phyloP scores from a whole-genome alignment of 2,797 vertebrate species.

The Phataginus tetradactyla region DNA sequence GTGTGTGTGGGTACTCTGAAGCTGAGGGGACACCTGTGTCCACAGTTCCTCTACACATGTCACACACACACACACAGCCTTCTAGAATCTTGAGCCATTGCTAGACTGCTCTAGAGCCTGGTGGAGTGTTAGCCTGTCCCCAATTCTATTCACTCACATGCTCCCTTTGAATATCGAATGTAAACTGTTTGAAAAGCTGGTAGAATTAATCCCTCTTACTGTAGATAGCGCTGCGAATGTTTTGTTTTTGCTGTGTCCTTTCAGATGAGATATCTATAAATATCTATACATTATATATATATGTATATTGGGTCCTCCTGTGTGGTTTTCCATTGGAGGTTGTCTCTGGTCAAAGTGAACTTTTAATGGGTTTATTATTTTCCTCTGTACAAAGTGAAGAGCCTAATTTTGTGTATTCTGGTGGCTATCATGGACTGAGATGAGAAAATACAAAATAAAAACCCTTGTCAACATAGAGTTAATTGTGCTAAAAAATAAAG shows the following conservation, averaged over 20 bases:
- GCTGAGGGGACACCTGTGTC: background rate
- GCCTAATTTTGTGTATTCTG: conserved; percentile 80
- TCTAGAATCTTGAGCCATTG: conserved; percentile 62
- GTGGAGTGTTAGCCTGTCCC: conserved; percentile 61
- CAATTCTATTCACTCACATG: conserved; percentile 70
- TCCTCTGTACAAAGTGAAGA: conserved; percentile 81
- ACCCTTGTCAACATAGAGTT: conserved; percentile 82
- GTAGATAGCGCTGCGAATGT: conserved; percentile 80
- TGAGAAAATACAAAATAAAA: conserved; percentile 82
- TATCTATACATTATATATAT: conserved; percentile 85
- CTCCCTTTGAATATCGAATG: conserved; percentile 80
- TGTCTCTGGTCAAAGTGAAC: conserved; percentile 77
- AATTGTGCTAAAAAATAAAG: conserved; percentile 86
- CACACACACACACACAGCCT: background rate
- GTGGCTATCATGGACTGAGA: conserved; percentile 74
- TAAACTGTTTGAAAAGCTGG: conserved; percentile 82
- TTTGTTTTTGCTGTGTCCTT: conserved; percentile 83
- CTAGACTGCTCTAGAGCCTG: conserved; percentile 52
- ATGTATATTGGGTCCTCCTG: conserved; percentile 73
- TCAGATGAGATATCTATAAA: conserved; percentile 86
- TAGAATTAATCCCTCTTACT: conserved; percentile 82
- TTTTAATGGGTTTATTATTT: conserved; percentile 77
- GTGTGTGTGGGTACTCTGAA: conserved; percentile 7
- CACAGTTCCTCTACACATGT: background rate
- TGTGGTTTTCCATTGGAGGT: conserved; percentile 79